Conservation (phyloP, 2,797 vertebrate species). For the Amniataba percoides region DNA sequence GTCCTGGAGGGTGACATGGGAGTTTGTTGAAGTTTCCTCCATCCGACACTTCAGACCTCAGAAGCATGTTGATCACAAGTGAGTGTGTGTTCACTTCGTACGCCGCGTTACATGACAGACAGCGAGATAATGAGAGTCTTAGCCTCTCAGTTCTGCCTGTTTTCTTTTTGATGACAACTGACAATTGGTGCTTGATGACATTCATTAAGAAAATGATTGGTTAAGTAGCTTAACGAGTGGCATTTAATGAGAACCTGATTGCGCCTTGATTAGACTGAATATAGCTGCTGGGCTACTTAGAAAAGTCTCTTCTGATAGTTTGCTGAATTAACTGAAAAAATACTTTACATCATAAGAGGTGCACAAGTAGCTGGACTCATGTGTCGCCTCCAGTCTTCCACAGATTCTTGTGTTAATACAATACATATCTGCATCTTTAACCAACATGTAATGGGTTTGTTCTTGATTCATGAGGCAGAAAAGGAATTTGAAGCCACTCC, state of each 20-base stretch:
- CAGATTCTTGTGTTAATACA: neutral
- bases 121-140: neutral
- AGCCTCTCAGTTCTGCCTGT: slow-evolving; percentile 11
- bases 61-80: slow-evolving; percentile 86
- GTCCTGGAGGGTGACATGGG: slow-evolving; percentile 41
- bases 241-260: slow-evolving; percentile 41
- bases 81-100: slow-evolving; percentile 65
- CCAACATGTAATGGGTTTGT: neutral
- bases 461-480: slow-evolving; percentile 15
- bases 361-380: neutral
- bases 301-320: slow-evolving; percentile 10
- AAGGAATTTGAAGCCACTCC: slow-evolving; percentile 40
- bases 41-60: neutral
- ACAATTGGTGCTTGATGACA: slow-evolving; percentile 46
- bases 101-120: neutral
- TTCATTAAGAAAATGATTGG: slow-evolving; percentile 54
- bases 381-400: neutral
- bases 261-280: slow-evolving; percentile 37
- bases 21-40: slow-evolving; percentile 38
- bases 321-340: neutral
- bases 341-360: neutral
- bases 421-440: neutral
- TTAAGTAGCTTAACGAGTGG: slow-evolving; percentile 52
- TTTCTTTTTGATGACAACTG: slow-evolving; percentile 35
- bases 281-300: slow-evolving; percentile 12